Percentiles rank a stretch among this genome's conserved stretches.
These are phyloP conservation scores for Synergus umbraculus DNA, from an alignment of 2,888 invertebrate species.

Conservation along the genomic window DNA sequence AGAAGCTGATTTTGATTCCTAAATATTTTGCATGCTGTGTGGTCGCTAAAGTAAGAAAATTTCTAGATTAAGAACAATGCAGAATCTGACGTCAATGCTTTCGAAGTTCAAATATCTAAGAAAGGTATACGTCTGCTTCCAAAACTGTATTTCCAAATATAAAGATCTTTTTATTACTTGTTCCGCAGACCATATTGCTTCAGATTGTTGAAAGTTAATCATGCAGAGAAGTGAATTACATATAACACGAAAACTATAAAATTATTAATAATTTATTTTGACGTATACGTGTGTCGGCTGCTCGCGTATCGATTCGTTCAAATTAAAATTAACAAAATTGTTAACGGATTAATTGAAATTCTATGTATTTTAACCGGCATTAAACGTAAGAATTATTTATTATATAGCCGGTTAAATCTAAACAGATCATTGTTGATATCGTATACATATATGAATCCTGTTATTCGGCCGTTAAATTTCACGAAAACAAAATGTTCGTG, in stretches of 20 bases:
- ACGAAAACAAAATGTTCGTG: neutral
- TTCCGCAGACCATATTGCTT: neutral
- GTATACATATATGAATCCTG: neutral
- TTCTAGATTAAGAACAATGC: neutral
- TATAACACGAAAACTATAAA: neutral
- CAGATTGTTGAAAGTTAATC: neutral
- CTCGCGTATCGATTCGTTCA: neutral
- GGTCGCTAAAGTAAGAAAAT: constrained; percentile 10
- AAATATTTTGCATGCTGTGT: constrained; percentile 5
- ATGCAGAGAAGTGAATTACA: neutral
- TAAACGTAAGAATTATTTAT: neutral
- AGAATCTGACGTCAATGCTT: neutral
- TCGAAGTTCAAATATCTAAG: neutral
- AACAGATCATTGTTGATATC: neutral
- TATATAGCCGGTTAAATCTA: no score
- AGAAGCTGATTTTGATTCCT: constrained; percentile 7
- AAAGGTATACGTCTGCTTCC: constrained; percentile 7
- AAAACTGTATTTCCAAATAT: neutral
- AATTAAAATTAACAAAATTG: neutral
- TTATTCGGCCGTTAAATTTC: neutral
- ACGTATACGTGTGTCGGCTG: neutral
- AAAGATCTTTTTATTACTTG: constrained; percentile 12
- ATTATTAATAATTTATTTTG: neutral
- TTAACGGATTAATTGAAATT: neutral
- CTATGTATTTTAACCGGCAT: neutral